A percentile compares a stretch with the other conserved stretches of the same genome.
Conservation (phyloP, 2,888 invertebrate species). For the Diarsia mendica region DNA sequence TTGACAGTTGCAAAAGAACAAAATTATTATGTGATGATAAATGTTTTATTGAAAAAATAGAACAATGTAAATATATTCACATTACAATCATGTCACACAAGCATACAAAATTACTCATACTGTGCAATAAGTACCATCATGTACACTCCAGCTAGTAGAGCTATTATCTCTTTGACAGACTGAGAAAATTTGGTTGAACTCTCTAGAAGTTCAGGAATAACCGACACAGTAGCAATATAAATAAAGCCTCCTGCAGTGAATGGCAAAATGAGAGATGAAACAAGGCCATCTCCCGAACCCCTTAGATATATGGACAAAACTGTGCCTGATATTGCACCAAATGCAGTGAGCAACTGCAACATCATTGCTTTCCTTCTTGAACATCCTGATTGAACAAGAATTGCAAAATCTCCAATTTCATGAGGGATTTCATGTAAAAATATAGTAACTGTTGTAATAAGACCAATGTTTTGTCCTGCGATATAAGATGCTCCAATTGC, state of each 20-base stretch:
- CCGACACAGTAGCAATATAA: conserved; percentile 99
- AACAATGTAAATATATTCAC: conserved; percentile 55
- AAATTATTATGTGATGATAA: conserved; percentile 57
- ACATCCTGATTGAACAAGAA: conserved; percentile 99
- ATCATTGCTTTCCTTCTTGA: conserved; percentile 98
- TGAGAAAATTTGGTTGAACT: conserved; percentile 96
- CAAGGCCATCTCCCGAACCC: conserved; percentile 92
- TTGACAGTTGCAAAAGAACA: conserved; percentile 28
- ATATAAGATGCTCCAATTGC: conserved; percentile 99
- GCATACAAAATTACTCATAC: conserved; percentile 79
- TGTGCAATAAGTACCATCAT: conserved; percentile 99
- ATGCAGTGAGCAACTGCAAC: conserved; percentile 97
- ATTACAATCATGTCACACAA: conserved; percentile 40
- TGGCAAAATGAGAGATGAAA: conserved; percentile 97
- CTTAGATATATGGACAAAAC: conserved; percentile 96
- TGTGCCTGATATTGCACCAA: conserved; percentile 98
- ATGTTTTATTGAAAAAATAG: conserved; percentile 59
- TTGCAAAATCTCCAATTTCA: conserved; percentile 99
- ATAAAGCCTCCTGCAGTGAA: conserved; percentile 99
- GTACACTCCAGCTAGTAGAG: conserved; percentile 96
- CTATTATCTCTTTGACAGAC: conserved; percentile 97
- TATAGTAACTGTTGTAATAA: conserved; percentile 98
- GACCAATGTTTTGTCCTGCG: conserved; percentile 96
- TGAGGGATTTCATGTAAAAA: conserved; percentile 99
- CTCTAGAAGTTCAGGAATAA: conserved; percentile 98